Evolutionary conservation across 2,797 vertebrate species (phyloP), one percentile per base, ranked within the genome.

Genomic region (Melanotaenia pygmaea): DNA sequence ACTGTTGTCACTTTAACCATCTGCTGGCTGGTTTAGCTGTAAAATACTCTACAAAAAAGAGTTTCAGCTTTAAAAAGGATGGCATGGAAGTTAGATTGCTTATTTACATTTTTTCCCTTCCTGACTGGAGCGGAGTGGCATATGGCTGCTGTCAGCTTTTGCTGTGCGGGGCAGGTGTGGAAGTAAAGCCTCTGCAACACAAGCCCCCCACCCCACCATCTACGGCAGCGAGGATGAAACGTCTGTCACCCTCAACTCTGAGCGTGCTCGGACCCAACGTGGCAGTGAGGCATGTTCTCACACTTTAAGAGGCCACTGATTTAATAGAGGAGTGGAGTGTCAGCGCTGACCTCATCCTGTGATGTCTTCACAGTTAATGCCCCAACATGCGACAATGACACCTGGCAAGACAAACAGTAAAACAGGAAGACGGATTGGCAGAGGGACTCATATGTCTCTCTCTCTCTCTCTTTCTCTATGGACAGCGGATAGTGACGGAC

Each of bases 281-380:
- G 83, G 80, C 88, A 82, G 71, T 5, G 38, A 70, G 66, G 79
- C 83, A 71, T 79, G 81, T 82, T 82, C 79, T 76, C 88, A 58
- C 80, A 82, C 79, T 84, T 82, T 88, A 68, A 80, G 88, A 83
- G 88, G 88, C 85, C 86, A 59, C 90, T 81, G 88, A 89, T 91
- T 91, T 93, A 92, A 92, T 91, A 80, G 90, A 82, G 90, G 87
- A 80, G 37, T 80, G 0, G 69, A 80, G 89, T 89, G 89, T 89
- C 82, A 72, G 73, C 47, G 65, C 80, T 89, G 90, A 92, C 91
- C 89, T 92, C 87, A 89, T 87, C 79, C 77, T 5, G 76, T 81
- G 80, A 88, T 85, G 87, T 88, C 85, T 89, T 87, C 87, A 83
- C 88, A 79, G 86, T 83, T 90, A 76, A 88, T 84, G 86, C 86